Conservation (phyloP, 1,140 invertebrate species). For the Manduca sexta region DNA sequence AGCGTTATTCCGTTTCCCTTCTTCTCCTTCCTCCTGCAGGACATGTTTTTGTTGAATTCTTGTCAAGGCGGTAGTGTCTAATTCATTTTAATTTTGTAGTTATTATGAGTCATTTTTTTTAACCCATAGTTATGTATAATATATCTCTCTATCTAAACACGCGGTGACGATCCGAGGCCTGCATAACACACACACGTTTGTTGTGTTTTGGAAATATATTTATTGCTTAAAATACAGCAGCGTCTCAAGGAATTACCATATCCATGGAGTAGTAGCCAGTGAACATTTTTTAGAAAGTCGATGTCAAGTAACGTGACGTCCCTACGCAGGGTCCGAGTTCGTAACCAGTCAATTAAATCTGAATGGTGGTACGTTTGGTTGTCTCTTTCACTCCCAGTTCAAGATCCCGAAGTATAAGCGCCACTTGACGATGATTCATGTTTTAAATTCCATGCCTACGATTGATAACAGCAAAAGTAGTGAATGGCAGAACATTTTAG, state of each 20-base stretch:
- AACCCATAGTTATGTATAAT: no score
- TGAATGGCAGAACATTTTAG: constrained; percentile 57
- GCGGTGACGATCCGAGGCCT: no score
- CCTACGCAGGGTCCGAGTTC: constrained; percentile 64
- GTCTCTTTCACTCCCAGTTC: constrained; percentile 57
- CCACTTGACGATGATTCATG: constrained; percentile 69
- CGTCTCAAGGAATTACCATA: constrained; percentile 39
- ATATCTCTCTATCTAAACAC: no score
- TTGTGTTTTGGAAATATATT: neutral
- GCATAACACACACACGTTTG: no score
- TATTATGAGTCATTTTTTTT: no score
- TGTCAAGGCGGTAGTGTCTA: no score
- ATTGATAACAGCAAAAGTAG: constrained; percentile 65
- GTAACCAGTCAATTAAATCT: constrained; percentile 70
- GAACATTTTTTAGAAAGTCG: constrained; percentile 61
- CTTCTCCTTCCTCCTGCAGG: no score
- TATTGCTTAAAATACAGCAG: neutral
- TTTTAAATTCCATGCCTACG: constrained; percentile 66
- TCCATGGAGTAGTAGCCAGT: constrained; percentile 42
- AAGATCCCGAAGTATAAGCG: constrained; percentile 53
- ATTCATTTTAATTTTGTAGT: no score
- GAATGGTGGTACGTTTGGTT: constrained; percentile 58
- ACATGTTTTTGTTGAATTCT: no score
- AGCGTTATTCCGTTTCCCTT: constrained; percentile 47
- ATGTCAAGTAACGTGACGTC: constrained; percentile 62